Conservation (phyloP, 2,113 vertebrate genomes). For the Nipponia nippon region DNA sequence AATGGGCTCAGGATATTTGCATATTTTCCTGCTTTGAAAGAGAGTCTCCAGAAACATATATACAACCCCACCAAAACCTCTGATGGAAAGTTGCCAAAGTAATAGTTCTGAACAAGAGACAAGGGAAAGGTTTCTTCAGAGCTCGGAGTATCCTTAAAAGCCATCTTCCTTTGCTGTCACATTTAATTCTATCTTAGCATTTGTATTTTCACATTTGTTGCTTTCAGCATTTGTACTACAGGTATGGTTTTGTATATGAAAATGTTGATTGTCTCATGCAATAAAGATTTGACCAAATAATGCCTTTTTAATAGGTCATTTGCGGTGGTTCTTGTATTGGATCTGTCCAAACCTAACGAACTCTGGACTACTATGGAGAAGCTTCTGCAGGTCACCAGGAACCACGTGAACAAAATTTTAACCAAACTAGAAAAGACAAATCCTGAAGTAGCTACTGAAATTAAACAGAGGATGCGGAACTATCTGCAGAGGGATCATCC, state of each 20-base stretch:
- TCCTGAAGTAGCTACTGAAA: slow-evolving; percentile 73
- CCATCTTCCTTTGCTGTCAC: neutral
- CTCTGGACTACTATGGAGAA: slow-evolving; percentile 90
- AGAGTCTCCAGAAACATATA: neutral
- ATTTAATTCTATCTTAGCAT: neutral
- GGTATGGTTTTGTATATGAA: neutral
- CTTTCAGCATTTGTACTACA: neutral
- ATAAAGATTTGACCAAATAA: neutral
- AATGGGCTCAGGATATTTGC: neutral
- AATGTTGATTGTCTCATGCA: neutral
- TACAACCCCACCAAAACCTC: neutral
- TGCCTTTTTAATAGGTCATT: slow-evolving; percentile 77
- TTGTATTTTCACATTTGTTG: neutral
- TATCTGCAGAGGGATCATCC: slow-evolving; percentile 87
- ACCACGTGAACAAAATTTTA: slow-evolving; percentile 78
- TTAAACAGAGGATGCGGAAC: slow-evolving; percentile 67
- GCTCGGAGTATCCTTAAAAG: neutral
- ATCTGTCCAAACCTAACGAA: slow-evolving; percentile 88
- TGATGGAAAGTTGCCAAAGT: neutral
- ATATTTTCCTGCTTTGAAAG: neutral
- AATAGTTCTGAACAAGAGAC: neutral
- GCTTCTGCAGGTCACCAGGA: slow-evolving; percentile 80
- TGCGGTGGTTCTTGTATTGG: slow-evolving; percentile 87
- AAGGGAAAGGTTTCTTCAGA: neutral
- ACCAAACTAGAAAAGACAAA: slow-evolving; percentile 75